Evolutionary conservation across 2,888 invertebrate genomes (phyloP).

Genomic region (Cataglyphis altisquamis): DNA sequence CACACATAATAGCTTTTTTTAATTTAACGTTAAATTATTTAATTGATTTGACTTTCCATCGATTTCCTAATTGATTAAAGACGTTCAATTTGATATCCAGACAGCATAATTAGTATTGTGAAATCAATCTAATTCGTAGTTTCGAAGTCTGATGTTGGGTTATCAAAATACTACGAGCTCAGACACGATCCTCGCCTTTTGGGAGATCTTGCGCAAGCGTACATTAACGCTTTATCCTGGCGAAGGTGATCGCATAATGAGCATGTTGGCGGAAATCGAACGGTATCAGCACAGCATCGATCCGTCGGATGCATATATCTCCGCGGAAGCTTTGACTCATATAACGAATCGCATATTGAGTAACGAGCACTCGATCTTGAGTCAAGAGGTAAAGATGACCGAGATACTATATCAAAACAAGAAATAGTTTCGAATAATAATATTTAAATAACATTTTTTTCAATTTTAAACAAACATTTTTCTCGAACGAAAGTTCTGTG

Average conservation of each 20-base stretch:
- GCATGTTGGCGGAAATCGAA: slow-evolving; percentile 88
- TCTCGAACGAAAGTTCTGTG: background rate
- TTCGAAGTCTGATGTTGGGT: slow-evolving; percentile 88
- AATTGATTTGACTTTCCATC: background rate
- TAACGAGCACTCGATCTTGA: slow-evolving; percentile 90
- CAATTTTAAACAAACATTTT: background rate
- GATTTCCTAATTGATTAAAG: background rate
- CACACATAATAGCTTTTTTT: background rate
- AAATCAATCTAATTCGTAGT: slow-evolving; percentile 83
- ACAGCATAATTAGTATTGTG: background rate
- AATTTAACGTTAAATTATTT: background rate
- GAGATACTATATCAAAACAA: slow-evolving; percentile 39
- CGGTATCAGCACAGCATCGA: slow-evolving; percentile 87
- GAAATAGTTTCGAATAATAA: background rate
- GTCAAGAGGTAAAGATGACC: slow-evolving; percentile 89
- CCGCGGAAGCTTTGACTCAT: slow-evolving; percentile 88
- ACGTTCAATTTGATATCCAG: background rate
- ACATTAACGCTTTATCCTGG: slow-evolving; percentile 88
- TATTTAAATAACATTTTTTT: background rate
- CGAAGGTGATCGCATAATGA: slow-evolving; percentile 89
- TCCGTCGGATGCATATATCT: slow-evolving; percentile 87
- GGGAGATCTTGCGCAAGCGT: slow-evolving; percentile 87
- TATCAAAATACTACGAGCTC: slow-evolving; percentile 89
- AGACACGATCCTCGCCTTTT: slow-evolving; percentile 88
- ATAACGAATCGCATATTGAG: slow-evolving; percentile 90